Percentiles rank a stretch among this genome's conserved stretches.
These are phyloP conservation scores for Corvus hawaiiensis DNA, from an alignment of 2,113 vertebrate species.

Conservation along the genomic window DNA sequence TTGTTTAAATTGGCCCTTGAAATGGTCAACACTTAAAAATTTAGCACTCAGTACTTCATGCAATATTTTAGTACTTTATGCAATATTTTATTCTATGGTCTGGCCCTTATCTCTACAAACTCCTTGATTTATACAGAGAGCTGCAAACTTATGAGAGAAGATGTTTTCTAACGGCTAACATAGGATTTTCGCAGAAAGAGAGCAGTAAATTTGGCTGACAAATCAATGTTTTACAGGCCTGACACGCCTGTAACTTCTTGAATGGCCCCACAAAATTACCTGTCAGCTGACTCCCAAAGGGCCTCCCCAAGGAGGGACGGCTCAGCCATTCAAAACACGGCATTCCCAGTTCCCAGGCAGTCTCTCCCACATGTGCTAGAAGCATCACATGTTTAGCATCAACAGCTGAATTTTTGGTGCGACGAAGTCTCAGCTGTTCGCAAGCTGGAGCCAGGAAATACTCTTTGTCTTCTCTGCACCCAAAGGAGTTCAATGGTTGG, in stretches of 20 bases:
- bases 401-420: background rate
- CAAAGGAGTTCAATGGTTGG: background rate
- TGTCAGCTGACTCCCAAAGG: background rate
- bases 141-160: background rate
- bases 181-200: background rate
- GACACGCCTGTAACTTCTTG: background rate
- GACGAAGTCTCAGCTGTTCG: background rate
- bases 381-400: background rate
- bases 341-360: background rate
- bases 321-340: background rate
- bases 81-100: background rate
- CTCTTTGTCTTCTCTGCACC: background rate
- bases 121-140: background rate
- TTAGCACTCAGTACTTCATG: background rate
- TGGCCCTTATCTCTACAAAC: background rate
- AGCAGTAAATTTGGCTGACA: background rate
- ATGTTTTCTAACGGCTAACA: background rate
- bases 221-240: background rate
- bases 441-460: slow-evolving; percentile 16
- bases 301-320: background rate
- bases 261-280: background rate
- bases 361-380: background rate
- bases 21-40: background rate
- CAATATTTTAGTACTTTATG: background rate
- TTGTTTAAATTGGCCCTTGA: slow-evolving; percentile 36